A percentile compares a stretch with the other conserved stretches of the same genome.
Conservation (phyloP, 2,113 vertebrate species). For the rabbit (Oryctolagus cuniculus) region mOryCun1.1 NC_091443.1:73836001-73836500, state of each 20-base stretch:
- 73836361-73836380: background rate
- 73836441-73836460: background rate
- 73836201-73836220: background rate
- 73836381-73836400: background rate
- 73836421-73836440: background rate
- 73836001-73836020: too few relatives aligned
- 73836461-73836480: background rate
- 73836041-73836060: slow-evolving; percentile 11
- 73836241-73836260: background rate
- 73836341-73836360: background rate
- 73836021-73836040: background rate
- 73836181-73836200: background rate
- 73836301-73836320: background rate
- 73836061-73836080: background rate
- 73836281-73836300: background rate
- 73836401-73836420: fast-evolving
- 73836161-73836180: background rate
- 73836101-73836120: background rate
- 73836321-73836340: background rate
- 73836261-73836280: background rate
- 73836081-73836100: slow-evolving; percentile 51
- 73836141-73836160: background rate
- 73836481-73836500: background rate
- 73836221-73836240: slow-evolving; percentile 41
- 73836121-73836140: background rate